phyloP scores from a whole-genome alignment of 2,888 invertebrate species.

The Dicyrtoma fusca region DNA sequence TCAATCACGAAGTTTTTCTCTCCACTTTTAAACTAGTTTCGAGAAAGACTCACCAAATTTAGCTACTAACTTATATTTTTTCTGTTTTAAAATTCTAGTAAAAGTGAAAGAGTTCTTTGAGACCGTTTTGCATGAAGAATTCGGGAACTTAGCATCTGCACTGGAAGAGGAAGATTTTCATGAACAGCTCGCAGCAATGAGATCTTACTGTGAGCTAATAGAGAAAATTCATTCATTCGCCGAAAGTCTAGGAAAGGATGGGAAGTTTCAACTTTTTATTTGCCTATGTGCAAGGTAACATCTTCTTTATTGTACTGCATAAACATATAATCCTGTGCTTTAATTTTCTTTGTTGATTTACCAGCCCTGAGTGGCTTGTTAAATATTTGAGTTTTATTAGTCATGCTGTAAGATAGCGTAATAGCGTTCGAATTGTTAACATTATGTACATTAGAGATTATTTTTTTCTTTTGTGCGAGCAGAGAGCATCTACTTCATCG shows the following conservation, averaged over 20 bases:
- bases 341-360: neutral
- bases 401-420: no score
- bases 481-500: slow-evolving; percentile 88
- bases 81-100: slow-evolving; percentile 63
- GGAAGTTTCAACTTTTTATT: slow-evolving; percentile 95
- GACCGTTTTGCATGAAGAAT: slow-evolving; percentile 67
- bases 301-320: neutral
- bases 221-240: slow-evolving; percentile 85
- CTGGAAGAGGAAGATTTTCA: slow-evolving; percentile 40
- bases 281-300: slow-evolving; percentile 66
- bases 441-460: no score
- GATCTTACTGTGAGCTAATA: slow-evolving; percentile 85
- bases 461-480: slow-evolving; percentile 56
- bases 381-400: no score
- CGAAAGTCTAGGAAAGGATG: slow-evolving; percentile 91
- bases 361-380: no score
- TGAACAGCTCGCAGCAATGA: slow-evolving; percentile 74
- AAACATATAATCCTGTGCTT: neutral
- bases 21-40: no score
- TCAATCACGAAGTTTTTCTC: neutral
- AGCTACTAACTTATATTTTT: neutral
- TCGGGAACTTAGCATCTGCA: slow-evolving; percentile 46
- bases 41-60: neutral
- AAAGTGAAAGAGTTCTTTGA: slow-evolving; percentile 81
- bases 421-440: no score